These are phyloP conservation scores for Poeciliopsis infans DNA, from an alignment of 2,797 vertebrate species.

Conservation along the genomic window DNA sequence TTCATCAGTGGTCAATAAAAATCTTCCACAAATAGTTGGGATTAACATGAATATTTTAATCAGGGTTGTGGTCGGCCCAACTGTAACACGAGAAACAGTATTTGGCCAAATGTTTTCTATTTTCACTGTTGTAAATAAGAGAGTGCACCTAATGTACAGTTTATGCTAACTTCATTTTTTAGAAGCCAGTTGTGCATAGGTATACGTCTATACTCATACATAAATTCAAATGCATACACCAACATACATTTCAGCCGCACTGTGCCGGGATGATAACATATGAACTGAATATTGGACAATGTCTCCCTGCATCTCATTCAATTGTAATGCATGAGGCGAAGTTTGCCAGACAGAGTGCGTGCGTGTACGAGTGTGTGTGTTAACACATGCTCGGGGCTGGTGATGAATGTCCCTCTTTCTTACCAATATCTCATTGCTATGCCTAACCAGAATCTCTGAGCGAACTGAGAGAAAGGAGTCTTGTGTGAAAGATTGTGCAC, in stretches of 20 bases:
- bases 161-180: background rate
- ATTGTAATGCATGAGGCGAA: constrained; percentile 64
- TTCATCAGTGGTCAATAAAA: background rate
- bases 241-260: constrained; percentile 40
- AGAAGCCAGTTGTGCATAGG: background rate
- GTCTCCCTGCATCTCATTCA: constrained; percentile 57
- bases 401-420: constrained; percentile 76
- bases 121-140: background rate
- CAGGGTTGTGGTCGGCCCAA: background rate
- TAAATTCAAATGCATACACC: background rate
- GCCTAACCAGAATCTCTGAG: constrained; percentile 52
- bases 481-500: constrained; percentile 41
- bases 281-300: constrained; percentile 63
- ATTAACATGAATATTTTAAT: background rate
- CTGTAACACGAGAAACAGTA: background rate
- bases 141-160: background rate
- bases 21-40: background rate
- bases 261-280: constrained; percentile 64
- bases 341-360: constrained; percentile 33
- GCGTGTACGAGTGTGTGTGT: constrained; percentile 20
- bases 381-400: constrained; percentile 60
- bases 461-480: constrained; percentile 58
- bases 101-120: background rate
- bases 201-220: constrained; percentile 2
- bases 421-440: constrained; percentile 74